A percentile compares a stretch with the other conserved stretches of the same genome.
Evolutionary conservation across 2,113 vertebrate genomes (phyloP).

Genomic region (Regulus satrapa): DNA sequence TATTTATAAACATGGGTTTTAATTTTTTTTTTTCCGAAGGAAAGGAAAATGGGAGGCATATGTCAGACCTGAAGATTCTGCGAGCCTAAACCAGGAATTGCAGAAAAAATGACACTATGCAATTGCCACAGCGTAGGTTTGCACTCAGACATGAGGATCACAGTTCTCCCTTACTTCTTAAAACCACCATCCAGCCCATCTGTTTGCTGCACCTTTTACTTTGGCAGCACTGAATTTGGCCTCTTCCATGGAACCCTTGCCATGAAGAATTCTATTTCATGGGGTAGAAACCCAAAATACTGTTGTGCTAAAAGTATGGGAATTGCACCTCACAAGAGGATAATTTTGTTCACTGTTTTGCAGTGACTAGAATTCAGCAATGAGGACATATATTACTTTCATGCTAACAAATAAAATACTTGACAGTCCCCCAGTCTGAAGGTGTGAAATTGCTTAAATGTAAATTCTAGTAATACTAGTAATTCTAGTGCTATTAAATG

Average conservation of each 20-base stretch:
- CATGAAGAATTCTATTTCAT: not conserved
- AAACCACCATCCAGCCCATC: constrained; percentile 8
- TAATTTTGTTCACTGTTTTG: not conserved
- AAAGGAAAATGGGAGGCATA: not conserved
- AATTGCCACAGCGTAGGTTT: not conserved
- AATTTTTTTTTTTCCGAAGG: not conserved
- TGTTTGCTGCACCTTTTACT: constrained; percentile 14
- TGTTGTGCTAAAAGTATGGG: not conserved
- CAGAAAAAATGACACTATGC: not conserved
- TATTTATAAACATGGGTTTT: not conserved
- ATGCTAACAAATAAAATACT: not conserved
- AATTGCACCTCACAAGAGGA: not conserved
- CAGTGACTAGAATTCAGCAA: not conserved
- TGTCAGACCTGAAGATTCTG: not conserved
- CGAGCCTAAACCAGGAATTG: not conserved
- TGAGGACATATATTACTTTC: not conserved
- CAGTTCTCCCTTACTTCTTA: constrained; percentile 13
- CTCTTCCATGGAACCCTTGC: not conserved
- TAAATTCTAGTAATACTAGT: not conserved
- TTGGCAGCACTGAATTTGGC: not conserved
- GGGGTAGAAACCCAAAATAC: not conserved
- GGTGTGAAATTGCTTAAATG: not conserved
- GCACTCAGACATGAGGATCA: not conserved
- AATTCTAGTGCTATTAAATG: not conserved
- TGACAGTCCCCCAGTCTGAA: not conserved